Percentiles rank a stretch among this genome's conserved stretches.
These are phyloP conservation scores for Lepus americanus DNA, from an alignment of 2,113 vertebrate species.

Conservation along the genomic window DNA sequence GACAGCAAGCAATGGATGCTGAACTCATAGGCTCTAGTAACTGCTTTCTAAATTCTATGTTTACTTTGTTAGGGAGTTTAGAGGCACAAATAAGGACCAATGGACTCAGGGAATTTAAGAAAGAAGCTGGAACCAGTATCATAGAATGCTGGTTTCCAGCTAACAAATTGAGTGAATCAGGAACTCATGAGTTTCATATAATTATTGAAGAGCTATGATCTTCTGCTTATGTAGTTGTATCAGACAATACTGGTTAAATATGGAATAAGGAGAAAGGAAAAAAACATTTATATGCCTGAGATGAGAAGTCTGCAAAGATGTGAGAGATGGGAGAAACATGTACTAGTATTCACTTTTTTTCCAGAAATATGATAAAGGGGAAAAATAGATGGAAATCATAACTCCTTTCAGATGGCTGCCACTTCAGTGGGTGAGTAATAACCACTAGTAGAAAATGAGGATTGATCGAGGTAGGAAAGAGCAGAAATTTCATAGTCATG, in stretches of 20 bases:
- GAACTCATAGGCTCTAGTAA: background rate
- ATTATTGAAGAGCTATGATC: background rate
- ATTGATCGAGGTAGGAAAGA: background rate
- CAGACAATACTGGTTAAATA: background rate
- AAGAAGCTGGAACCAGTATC: background rate
- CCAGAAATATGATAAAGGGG: background rate
- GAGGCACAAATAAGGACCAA: background rate
- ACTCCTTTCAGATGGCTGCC: background rate
- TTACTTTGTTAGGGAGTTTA: constrained; percentile 12
- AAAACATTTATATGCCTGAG: background rate
- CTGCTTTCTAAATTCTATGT: background rate
- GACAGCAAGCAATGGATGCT: background rate
- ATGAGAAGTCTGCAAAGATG: background rate
- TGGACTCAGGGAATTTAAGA: background rate
- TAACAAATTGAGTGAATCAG: background rate
- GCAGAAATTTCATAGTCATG: background rate
- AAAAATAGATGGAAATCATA: background rate
- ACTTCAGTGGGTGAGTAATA: background rate
- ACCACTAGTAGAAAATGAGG: background rate
- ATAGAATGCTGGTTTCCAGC: background rate
- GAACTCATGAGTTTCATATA: background rate
- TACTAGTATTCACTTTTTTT: background rate
- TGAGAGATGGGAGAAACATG: background rate
- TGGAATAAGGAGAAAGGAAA: background rate
- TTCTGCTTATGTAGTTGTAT: background rate